phyloP scores from a whole-genome alignment of 2,113 vertebrate genomes.

The Steatornis caripensis region DNA sequence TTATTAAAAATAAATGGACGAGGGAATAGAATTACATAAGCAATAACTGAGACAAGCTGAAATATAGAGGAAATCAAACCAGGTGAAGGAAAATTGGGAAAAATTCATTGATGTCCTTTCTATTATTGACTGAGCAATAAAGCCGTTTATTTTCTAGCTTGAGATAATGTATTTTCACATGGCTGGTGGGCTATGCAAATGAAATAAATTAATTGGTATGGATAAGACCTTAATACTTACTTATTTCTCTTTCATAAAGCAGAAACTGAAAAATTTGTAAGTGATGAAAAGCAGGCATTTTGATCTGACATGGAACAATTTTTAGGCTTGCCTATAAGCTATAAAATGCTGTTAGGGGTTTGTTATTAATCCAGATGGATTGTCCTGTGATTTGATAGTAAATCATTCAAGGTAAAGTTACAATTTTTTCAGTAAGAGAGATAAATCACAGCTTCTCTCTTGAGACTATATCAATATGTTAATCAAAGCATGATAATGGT shows the following conservation, averaged over 20 bases:
- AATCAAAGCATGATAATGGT: not conserved
- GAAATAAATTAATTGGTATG: not conserved
- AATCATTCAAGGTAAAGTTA: not conserved
- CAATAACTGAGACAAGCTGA: not conserved
- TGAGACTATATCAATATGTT: not conserved
- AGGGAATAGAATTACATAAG: not conserved
- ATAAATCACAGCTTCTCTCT: conserved; percentile 34
- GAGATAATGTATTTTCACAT: not conserved
- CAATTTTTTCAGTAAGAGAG: not conserved
- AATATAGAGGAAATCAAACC: not conserved
- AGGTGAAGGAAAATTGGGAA: not conserved
- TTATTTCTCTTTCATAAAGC: not conserved
- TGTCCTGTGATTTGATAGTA: not conserved
- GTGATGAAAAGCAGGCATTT: not conserved
- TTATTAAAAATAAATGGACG: not conserved
- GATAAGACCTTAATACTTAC: not conserved
- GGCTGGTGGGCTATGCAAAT: not conserved
- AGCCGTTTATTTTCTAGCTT: not conserved
- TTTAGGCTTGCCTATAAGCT: not conserved
- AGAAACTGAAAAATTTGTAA: not conserved
- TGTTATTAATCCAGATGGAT: not conserved
- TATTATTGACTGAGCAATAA: not conserved
- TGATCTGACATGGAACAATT: not conserved
- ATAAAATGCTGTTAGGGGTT: not conserved
- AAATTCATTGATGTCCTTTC: not conserved